phyloP scores from a whole-genome alignment of 2,888 invertebrate genomes.

The Acrocyrtus sp. region DNA sequence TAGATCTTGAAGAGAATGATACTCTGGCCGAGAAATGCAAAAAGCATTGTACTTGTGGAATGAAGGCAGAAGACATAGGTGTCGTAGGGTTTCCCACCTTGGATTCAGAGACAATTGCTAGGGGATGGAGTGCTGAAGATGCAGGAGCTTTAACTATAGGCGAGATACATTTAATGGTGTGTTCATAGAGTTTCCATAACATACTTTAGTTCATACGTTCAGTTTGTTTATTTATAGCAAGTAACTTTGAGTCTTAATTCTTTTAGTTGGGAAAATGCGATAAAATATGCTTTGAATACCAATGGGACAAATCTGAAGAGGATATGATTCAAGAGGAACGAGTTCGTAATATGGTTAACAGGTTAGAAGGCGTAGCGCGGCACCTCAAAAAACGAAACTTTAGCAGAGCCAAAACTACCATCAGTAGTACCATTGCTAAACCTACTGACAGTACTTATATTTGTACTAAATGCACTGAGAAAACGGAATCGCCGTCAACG shows the following conservation, averaged over 20 bases:
- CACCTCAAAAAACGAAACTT: slow-evolving; percentile 59
- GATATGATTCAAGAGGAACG: slow-evolving; percentile 36
- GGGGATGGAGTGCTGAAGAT: slow-evolving; percentile 83
- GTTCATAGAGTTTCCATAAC: background rate
- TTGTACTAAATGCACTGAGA: slow-evolving; percentile 55
- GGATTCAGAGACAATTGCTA: slow-evolving; percentile 66
- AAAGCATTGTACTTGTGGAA: slow-evolving; percentile 16
- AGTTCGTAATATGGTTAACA: slow-evolving; percentile 49
- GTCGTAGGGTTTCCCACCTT: slow-evolving; percentile 52
- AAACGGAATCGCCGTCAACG: slow-evolving; percentile 27
- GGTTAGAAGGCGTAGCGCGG: slow-evolving; percentile 50
- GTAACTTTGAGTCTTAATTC: background rate
- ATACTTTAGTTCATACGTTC: too few species aligned
- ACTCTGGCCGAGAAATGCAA: slow-evolving; percentile 20
- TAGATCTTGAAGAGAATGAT: slow-evolving; percentile 33
- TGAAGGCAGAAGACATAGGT: slow-evolving; percentile 53
- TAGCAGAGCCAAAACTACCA: slow-evolving; percentile 38
- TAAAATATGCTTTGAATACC: slow-evolving; percentile 67
- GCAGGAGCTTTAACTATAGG: slow-evolving; percentile 86
- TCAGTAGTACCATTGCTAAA: background rate
- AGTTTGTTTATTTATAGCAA: slow-evolving; percentile 20
- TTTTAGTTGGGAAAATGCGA: slow-evolving; percentile 65
- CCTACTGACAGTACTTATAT: background rate
- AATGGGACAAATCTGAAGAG: slow-evolving; percentile 65
- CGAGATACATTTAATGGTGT: slow-evolving; percentile 88